Evolutionary conservation across 2,888 invertebrate genomes (phyloP), one percentile per base, ranked within the genome.

Genomic region (Napeogenes inachia): DNA sequence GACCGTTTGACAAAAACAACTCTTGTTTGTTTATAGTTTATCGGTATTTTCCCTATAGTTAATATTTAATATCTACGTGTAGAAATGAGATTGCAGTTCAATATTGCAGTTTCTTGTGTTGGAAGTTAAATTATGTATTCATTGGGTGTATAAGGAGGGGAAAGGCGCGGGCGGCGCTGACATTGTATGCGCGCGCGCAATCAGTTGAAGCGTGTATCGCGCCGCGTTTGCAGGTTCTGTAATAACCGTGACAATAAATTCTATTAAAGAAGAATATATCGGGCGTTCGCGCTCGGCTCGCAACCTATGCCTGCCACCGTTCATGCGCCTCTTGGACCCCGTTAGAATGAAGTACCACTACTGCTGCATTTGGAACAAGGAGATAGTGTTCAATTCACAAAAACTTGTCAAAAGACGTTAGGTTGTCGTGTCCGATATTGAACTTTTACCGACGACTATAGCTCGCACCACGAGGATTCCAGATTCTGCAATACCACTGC

Each of bases 391-490:
- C 92, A 96, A 96, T 92, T 96, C 96, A 86, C 96, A 97, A 87
- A 97, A 97, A 92, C 92, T 97, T 82, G 96, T 97, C 78, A 97
- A 97, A 91, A 95, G 97, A 96, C 96, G 96, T 93, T 95, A 96
- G 95, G 85, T 74, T 70, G 69, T 65, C 67, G 73, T 70, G 72
- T 8, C 65, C 74, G 68, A 60, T 70, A 73, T 77, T 77, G 82
- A 79, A 78, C 75, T 77, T 73, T 76, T 70, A 69, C 76, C 87
- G 84, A 88, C 89, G 87, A 89, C 86, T 79, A 81, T 75, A 71
- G 88, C 88, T 81, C 78, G 76, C 75, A 73, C 74, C 77, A 78
- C 79, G 85, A 84, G 84, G 86, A 87, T 77, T 79, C 75, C 77
- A 79, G 75, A 79, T 80, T 77, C 75, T 79, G 79, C 77, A 78